A percentile compares a stretch with the other conserved stretches of the same genome.
Evolutionary conservation across 2,113 vertebrate genomes (phyloP).

Genomic region (Fregetta grallaria): DNA sequence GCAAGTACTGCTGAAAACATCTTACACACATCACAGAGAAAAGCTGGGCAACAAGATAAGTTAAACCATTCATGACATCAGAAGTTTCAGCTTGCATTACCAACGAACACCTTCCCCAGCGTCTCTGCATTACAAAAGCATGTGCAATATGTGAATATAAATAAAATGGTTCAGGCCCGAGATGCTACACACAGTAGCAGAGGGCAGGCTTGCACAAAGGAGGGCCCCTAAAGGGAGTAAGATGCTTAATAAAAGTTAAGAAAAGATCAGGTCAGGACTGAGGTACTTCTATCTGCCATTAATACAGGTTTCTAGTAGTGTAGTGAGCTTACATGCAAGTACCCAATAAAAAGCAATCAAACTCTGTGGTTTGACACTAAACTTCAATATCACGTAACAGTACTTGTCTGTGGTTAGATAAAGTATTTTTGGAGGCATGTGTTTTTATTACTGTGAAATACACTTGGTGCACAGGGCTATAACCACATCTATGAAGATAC

Average conservation of each 20-base stretch:
- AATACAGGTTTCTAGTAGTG: background rate
- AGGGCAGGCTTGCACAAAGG: background rate
- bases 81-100: background rate
- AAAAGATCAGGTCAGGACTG: background rate
- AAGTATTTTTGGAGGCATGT: background rate
- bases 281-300: background rate
- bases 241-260: background rate
- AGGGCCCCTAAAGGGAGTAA: background rate
- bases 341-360: background rate
- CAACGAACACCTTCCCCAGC: background rate
- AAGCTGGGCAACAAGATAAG: background rate
- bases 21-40: background rate
- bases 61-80: background rate
- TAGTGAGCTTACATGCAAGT: background rate
- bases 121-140: background rate
- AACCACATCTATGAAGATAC: background rate
- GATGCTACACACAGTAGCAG: fast-evolving
- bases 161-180: background rate
- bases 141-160: fast-evolving
- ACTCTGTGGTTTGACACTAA: background rate
- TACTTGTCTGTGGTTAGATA: background rate
- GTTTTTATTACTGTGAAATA: background rate
- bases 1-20: background rate
- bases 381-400: background rate
- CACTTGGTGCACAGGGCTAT: background rate